These are phyloP conservation scores for Branchipolynoe longqiensis DNA, from an alignment of 2,888 invertebrate genomes.

Conservation along the genomic window DNA sequence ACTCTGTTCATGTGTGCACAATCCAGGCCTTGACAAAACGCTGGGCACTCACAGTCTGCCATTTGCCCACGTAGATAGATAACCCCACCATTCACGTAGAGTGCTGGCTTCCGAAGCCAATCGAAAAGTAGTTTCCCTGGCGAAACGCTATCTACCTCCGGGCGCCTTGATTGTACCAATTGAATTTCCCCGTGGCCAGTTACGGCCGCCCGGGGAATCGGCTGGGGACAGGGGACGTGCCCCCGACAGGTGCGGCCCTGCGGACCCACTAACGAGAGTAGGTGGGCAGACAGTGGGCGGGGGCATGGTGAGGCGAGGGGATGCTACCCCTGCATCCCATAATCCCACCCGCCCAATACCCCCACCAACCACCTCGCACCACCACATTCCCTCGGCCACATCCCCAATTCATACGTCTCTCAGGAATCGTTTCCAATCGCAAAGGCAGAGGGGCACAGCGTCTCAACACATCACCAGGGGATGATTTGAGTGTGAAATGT, in stretches of 20 bases:
- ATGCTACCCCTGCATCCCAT: too few relatives aligned
- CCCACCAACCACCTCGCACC: too few relatives aligned
- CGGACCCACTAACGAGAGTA: background rate
- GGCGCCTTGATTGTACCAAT: slow-evolving; percentile 9
- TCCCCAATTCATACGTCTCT: slow-evolving; percentile 7
- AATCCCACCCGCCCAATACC: too few relatives aligned
- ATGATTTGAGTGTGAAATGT: too few relatives aligned
- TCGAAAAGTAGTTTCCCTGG: background rate
- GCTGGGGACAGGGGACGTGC: background rate
- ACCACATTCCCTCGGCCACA: too few relatives aligned
- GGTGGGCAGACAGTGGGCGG: too few relatives aligned
- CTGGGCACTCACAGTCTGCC: too few relatives aligned
- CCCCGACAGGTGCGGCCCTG: background rate
- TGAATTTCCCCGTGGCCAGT: slow-evolving; percentile 3
- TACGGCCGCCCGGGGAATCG: background rate
- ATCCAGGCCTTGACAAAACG: too few relatives aligned
- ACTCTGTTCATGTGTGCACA: too few relatives aligned
- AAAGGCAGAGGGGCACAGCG: slow-evolving; percentile 6
- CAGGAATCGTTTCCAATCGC: background rate
- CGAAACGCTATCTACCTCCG: background rate
- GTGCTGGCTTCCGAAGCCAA: background rate
- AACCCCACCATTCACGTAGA: slow-evolving; percentile 30
- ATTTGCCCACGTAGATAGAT: too few relatives aligned
- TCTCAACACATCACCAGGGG: too few relatives aligned
- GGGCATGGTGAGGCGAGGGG: too few relatives aligned